These are phyloP conservation scores for Hypothenemus hampei DNA, from an alignment of 1,140 invertebrate species.

Conservation along the genomic window DNA sequence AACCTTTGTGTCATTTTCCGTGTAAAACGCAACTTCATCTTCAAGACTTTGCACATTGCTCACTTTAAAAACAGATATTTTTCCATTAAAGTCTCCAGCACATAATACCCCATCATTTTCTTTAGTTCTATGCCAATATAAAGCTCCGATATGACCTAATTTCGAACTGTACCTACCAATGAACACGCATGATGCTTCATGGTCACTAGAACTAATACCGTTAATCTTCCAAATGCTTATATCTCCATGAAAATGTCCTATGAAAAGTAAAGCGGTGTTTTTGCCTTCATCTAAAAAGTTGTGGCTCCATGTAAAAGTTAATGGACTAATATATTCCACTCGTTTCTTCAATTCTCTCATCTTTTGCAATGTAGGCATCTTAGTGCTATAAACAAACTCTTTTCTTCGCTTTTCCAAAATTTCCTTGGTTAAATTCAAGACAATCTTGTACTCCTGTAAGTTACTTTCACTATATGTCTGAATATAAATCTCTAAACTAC, in stretches of 20 bases:
- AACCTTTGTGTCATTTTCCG: constrained; percentile 25
- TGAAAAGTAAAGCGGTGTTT: constrained; percentile 28
- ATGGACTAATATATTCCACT: constrained; percentile 22
- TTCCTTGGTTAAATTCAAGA: constrained; percentile 29
- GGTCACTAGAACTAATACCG: constrained; percentile 1
- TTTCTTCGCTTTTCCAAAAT: constrained; percentile 20
- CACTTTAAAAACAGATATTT: constrained; percentile 28
- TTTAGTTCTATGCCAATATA: constrained; percentile 29
- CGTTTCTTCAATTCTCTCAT: constrained; percentile 31
- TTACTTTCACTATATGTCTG: constrained; percentile 23
- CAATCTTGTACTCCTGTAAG: constrained; percentile 23
- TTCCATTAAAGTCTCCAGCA: constrained; percentile 27
- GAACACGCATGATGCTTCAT: constrained; percentile 14
- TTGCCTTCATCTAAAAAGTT: constrained; percentile 8
- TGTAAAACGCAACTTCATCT: constrained; percentile 26
- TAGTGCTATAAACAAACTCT: constrained; percentile 22
- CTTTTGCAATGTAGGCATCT: constrained; percentile 17
- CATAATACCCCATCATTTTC: constrained; percentile 26
- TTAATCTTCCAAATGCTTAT: constrained; percentile 33
- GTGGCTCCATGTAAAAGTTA: constrained; percentile 35
- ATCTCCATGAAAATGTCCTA: constrained; percentile 32
- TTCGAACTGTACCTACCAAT: constrained; percentile 21
- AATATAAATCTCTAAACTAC: constrained; percentile 31
- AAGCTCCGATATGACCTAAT: constrained; percentile 20
- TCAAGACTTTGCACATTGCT: constrained; percentile 20